Evolutionary conservation across 1,140 invertebrate species (phyloP).

Genomic region (Cotesia chilonis): DNA sequence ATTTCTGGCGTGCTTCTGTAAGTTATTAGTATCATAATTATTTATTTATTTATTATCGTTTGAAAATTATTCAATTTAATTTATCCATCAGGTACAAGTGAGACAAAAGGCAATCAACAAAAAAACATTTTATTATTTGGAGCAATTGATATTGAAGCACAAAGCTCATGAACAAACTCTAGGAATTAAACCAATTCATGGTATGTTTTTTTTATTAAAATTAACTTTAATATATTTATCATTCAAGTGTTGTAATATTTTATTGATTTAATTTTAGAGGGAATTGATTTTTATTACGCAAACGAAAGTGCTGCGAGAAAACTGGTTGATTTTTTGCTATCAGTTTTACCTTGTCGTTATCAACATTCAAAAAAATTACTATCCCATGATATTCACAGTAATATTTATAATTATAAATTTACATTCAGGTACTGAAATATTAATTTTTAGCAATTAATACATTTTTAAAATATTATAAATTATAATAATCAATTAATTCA

Average conservation of each 20-base stretch:
- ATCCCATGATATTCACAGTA: conserved; percentile 97
- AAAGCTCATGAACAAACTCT: conserved; percentile 91
- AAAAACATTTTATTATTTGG: conserved; percentile 98
- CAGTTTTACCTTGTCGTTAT: conserved; percentile 87
- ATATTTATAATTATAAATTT: conserved; percentile 97
- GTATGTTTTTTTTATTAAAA: conserved; percentile 62
- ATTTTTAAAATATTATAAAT: background rate
- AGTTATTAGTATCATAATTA: conserved; percentile 46
- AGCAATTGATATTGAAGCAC: conserved; percentile 96
- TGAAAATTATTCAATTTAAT: conserved; percentile 26
- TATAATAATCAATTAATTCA: background rate
- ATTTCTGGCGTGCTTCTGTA: conserved; percentile 94
- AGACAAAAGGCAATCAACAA: conserved; percentile 91
- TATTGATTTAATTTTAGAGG: conserved; percentile 72
- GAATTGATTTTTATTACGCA: conserved; percentile 95
- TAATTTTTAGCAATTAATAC: background rate
- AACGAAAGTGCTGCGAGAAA: conserved; percentile 91
- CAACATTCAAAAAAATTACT: conserved; percentile 94
- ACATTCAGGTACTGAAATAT: conserved; percentile 69
- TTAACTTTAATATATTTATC: conserved; percentile 30
- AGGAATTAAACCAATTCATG: conserved; percentile 93
- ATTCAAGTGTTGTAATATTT: conserved; percentile 23
- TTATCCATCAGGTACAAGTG: conserved; percentile 75
- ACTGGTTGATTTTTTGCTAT: conserved; percentile 92
- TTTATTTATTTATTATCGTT: conserved; percentile 28